Conservation (phyloP, 1,140 invertebrate species). For the Potamilus streckersoni region DNA sequence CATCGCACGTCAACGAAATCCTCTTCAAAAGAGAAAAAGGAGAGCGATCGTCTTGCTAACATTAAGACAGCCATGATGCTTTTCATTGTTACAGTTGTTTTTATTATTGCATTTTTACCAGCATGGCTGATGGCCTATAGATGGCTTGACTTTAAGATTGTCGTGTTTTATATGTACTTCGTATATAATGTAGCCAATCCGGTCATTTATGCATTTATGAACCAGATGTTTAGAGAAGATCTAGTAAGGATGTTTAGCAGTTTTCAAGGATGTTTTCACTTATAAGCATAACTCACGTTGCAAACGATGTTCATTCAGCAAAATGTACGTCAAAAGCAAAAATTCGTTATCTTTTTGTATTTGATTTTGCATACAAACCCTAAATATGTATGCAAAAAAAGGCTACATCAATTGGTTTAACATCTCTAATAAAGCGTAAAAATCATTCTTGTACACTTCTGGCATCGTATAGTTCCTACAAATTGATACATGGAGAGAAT, state of each 20-base stretch:
- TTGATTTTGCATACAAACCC: no score
- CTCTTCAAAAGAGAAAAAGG: constrained; percentile 17
- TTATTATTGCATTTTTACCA: constrained; percentile 60
- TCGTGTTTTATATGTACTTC: constrained; percentile 65
- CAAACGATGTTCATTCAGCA: no score
- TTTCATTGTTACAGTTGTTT: constrained; percentile 64
- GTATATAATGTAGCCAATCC: constrained; percentile 64
- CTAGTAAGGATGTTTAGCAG: constrained; percentile 40
- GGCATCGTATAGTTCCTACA: no score
- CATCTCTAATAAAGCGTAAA: no score
- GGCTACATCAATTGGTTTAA: no score
- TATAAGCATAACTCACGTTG: no score
- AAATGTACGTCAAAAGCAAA: no score
- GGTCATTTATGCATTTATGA: constrained; percentile 66
- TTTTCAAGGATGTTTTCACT: not conserved
- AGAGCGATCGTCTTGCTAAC: constrained; percentile 45
- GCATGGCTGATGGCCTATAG: constrained; percentile 59
- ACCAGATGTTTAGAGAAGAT: constrained; percentile 61
- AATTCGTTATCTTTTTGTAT: no score
- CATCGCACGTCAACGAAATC: not conserved
- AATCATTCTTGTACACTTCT: no score
- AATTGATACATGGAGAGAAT: no score
- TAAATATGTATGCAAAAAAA: no score
- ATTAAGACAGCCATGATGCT: constrained; percentile 61
- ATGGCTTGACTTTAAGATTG: constrained; percentile 46